Evolutionary conservation across 2,888 invertebrate species (phyloP).

Genomic region (Epinotia demarniana): DNA sequence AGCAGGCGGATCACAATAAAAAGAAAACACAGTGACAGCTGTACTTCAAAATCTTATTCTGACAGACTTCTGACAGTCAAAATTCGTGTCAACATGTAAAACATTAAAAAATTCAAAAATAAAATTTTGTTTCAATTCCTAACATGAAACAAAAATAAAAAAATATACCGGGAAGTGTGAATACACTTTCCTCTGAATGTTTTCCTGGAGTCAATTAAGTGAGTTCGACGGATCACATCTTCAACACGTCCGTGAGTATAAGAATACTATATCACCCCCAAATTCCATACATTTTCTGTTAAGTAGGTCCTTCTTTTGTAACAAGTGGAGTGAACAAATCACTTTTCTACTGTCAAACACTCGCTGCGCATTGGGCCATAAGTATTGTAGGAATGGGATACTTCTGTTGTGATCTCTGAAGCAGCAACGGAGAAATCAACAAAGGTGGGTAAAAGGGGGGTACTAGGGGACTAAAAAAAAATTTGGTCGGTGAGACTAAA

Average conservation of each 20-base stretch:
- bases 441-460: too few relatives aligned
- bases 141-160: slow-evolving; percentile 6
- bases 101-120: slow-evolving; percentile 33
- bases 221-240: neutral
- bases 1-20: slow-evolving; percentile 20
- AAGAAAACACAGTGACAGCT: slow-evolving; percentile 26
- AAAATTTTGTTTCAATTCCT: slow-evolving; percentile 10
- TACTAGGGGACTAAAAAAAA: too few relatives aligned
- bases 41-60: too few relatives aligned
- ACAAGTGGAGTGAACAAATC: too few relatives aligned
- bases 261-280: neutral
- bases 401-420: too few relatives aligned
- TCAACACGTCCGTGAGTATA: neutral
- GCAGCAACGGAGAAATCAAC: too few relatives aligned
- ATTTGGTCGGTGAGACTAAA: too few relatives aligned
- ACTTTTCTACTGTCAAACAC: too few relatives aligned
- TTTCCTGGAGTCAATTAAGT: neutral
- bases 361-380: too few relatives aligned
- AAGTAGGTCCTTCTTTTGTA: too few relatives aligned
- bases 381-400: too few relatives aligned
- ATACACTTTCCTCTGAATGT: slow-evolving; percentile 1
- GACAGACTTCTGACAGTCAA: slow-evolving; percentile 28
- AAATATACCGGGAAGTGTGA: neutral
- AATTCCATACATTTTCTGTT: too few relatives aligned
- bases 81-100: slow-evolving; percentile 43